phyloP scores from a whole-genome alignment of 2,888 invertebrate species.

The Chouioia cunea region DNA sequence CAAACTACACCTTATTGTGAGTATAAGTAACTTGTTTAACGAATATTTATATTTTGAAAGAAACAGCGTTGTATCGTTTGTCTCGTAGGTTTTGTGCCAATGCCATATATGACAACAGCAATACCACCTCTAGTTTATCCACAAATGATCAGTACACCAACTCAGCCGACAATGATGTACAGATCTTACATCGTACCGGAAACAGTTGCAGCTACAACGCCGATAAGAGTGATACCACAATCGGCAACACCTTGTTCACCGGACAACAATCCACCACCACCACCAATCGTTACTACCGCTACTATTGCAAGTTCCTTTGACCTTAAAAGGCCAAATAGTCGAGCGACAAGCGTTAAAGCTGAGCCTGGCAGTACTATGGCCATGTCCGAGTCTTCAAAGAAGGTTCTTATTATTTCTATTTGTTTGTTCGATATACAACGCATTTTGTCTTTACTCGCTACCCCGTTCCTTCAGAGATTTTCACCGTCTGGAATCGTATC shows the following conservation, averaged over 20 bases:
- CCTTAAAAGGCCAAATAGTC: conserved; percentile 68
- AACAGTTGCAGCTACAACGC: conserved; percentile 23
- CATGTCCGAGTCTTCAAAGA: conserved; percentile 74
- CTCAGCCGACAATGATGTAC: conserved; percentile 71
- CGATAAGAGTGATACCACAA: background rate
- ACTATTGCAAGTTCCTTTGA: conserved; percentile 25
- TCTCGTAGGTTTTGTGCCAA: conserved; percentile 63
- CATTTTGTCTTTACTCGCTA: conserved; percentile 21
- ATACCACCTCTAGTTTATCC: conserved; percentile 75
- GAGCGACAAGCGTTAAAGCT: conserved; percentile 72
- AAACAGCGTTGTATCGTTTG: background rate
- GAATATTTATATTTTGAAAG: background rate
- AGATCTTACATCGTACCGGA: conserved; percentile 70
- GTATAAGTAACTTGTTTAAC: conserved; percentile 1
- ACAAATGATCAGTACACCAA: conserved; percentile 65
- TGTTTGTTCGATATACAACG: too few relatives aligned
- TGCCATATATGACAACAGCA: conserved; percentile 71
- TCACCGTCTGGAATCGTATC: conserved; percentile 57
- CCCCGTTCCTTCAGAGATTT: conserved; percentile 54
- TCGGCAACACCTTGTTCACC: background rate
- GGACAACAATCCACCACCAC: background rate
- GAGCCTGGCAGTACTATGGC: conserved; percentile 72
- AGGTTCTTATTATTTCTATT: conserved; percentile 60
- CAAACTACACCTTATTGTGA: conserved; percentile 44
- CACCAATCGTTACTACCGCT: background rate